A percentile compares a stretch with the other conserved stretches of the same genome.
Evolutionary conservation across 2,888 invertebrate genomes (phyloP).

Genomic region (Pherbina coryleti): DNA sequence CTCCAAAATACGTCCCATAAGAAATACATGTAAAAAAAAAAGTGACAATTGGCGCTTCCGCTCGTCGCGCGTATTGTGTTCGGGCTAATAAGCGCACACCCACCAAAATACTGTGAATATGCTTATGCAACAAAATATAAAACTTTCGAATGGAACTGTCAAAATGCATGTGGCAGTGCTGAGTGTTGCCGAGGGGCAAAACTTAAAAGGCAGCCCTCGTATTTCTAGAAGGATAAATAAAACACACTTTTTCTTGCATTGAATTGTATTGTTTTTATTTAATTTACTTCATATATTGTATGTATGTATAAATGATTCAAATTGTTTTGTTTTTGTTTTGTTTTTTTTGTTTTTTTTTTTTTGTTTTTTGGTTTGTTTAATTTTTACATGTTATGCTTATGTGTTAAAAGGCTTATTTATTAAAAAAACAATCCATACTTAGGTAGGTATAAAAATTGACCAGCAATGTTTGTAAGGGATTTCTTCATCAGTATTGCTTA

Average conservation of each 20-base stretch:
- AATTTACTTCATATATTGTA: constrained; percentile 24
- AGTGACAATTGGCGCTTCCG: too few relatives aligned
- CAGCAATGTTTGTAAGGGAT: constrained; percentile 32
- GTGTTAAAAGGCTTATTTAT: constrained; percentile 27
- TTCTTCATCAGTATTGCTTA: constrained; percentile 29
- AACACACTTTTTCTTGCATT: not conserved
- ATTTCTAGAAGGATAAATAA: not conserved
- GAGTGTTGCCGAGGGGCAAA: too few relatives aligned
- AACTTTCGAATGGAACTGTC: too few relatives aligned
- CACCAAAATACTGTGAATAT: too few relatives aligned
- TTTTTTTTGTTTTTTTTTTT: not conserved
- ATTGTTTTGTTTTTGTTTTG: constrained; percentile 7
- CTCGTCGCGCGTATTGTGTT: too few relatives aligned
- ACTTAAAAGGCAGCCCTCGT: too few relatives aligned
- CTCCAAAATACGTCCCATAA: too few relatives aligned
- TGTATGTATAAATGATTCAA: constrained; percentile 33
- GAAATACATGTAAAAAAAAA: too few relatives aligned
- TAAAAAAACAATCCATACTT: constrained; percentile 25
- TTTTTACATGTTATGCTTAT: constrained; percentile 33
- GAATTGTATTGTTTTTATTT: constrained; percentile 11
- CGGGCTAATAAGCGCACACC: too few relatives aligned
- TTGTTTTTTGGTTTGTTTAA: not conserved
- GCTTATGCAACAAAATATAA: too few relatives aligned
- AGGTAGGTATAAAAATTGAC: constrained; percentile 36
- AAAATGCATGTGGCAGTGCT: too few relatives aligned